A percentile compares a stretch with the other conserved stretches of the same genome.
These are phyloP conservation scores for Drosophila repletoides DNA, from an alignment of 1,140 invertebrate genomes.

Conservation along the genomic window DNA sequence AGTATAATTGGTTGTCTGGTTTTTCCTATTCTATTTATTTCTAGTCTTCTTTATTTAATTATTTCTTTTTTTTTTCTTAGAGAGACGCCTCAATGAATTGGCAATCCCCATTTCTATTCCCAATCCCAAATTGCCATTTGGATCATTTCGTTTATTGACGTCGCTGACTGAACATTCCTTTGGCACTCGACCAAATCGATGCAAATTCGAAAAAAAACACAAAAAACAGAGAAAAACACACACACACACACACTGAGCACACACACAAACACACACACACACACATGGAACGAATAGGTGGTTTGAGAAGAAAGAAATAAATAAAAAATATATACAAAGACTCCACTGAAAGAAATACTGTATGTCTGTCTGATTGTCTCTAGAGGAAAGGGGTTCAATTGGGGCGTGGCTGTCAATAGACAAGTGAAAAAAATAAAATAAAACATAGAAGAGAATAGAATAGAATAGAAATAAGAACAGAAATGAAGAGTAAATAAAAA, in stretches of 20 bases:
- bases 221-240: slow-evolving; percentile 29
- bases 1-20: background rate
- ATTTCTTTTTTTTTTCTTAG: no score
- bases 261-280: slow-evolving; percentile 29
- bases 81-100: slow-evolving; percentile 34
- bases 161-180: slow-evolving; percentile 60
- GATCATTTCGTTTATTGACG: slow-evolving; percentile 70
- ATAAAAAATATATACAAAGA: slow-evolving; percentile 36
- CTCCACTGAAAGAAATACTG: slow-evolving; percentile 48
- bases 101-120: slow-evolving; percentile 33
- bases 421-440: slow-evolving; percentile 43
- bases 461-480: slow-evolving; percentile 14
- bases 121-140: no score
- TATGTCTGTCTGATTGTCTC: slow-evolving; percentile 21
- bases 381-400: slow-evolving; percentile 26
- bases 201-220: slow-evolving; percentile 57
- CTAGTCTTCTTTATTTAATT: slow-evolving; percentile 15
- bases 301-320: slow-evolving; percentile 37
- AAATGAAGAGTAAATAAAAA: background rate
- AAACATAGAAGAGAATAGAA: slow-evolving; percentile 36
- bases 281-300: slow-evolving; percentile 21
- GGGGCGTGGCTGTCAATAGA: slow-evolving; percentile 54
- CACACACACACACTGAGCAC: slow-evolving; percentile 21
- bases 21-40: background rate
- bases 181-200: slow-evolving; percentile 66